Conservation (phyloP, 2,113 vertebrate species). For the Leucopsar rothschildi region DNA sequence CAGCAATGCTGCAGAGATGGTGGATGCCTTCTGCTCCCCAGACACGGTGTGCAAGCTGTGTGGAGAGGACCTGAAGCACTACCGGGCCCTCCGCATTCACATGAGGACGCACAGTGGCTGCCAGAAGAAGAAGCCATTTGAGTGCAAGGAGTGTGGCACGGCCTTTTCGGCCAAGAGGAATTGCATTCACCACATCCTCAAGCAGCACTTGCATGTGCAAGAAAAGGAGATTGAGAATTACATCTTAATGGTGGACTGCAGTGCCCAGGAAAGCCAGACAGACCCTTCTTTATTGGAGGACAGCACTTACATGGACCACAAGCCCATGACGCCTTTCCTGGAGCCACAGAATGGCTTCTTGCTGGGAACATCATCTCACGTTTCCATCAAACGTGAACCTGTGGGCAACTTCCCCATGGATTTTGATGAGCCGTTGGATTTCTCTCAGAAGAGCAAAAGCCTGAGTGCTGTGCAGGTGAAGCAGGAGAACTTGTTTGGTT, state of each 20-base stretch:
- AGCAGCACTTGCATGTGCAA: conserved; percentile 92
- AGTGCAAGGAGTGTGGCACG: conserved; percentile 89
- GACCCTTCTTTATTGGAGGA: conserved; percentile 58
- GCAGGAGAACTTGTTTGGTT: conserved; percentile 72
- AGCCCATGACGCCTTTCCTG: conserved; percentile 66
- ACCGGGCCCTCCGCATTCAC: conserved; percentile 91
- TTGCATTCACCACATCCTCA: conserved; percentile 94
- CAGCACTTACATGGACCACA: conserved; percentile 61
- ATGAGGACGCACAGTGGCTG: conserved; percentile 90
- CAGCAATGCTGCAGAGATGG: conserved; percentile 76
- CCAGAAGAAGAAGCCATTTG: conserved; percentile 92
- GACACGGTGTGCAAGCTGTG: conserved; percentile 89
- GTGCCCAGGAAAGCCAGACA: conserved; percentile 44
- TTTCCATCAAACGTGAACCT: conserved; percentile 83
- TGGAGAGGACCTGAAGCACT: conserved; percentile 88
- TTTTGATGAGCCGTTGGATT: conserved; percentile 90
- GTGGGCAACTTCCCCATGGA: conserved; percentile 69
- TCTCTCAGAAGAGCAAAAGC: conserved; percentile 85
- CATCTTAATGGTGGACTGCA: conserved; percentile 76
- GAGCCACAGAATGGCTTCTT: conserved; percentile 70
- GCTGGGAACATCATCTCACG: neutral
- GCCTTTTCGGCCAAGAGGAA: conserved; percentile 92
- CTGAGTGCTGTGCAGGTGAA: conserved; percentile 77
- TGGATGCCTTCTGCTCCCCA: conserved; percentile 75
- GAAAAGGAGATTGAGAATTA: conserved; percentile 92